Conservation (phyloP, 2,888 invertebrate species). For the Oegoconia quadripuncta region DNA sequence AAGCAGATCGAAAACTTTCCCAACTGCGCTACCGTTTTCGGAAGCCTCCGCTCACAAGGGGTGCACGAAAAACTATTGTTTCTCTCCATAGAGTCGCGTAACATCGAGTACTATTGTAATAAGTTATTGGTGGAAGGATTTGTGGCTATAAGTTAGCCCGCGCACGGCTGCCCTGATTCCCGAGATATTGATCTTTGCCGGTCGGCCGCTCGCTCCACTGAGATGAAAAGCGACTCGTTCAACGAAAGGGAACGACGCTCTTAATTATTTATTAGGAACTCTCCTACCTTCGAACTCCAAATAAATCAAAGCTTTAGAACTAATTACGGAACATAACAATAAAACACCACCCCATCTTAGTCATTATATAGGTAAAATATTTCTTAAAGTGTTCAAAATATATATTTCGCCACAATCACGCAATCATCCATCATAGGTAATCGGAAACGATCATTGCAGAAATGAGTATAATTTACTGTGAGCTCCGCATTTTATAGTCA, state of each 20-base stretch:
- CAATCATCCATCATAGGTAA: slow-evolving; percentile 63
- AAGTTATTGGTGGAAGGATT: slow-evolving; percentile 60
- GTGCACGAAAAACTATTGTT: slow-evolving; percentile 49
- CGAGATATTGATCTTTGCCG: slow-evolving; percentile 62
- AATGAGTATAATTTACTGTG: slow-evolving; percentile 68
- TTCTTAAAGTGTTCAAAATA: not conserved
- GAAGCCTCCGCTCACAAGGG: slow-evolving; percentile 21
- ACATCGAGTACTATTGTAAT: slow-evolving; percentile 51
- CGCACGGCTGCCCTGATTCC: slow-evolving; percentile 62
- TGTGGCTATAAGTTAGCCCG: slow-evolving; percentile 55
- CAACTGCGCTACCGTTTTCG: slow-evolving; percentile 34
- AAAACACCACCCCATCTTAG: not conserved
- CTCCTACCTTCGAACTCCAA: not conserved
- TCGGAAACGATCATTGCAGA: slow-evolving; percentile 72
- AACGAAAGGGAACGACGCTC: slow-evolving; percentile 33
- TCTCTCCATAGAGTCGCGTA: slow-evolving; percentile 42
- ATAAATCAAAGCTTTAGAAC: slow-evolving; percentile 2
- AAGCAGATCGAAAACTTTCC: slow-evolving; percentile 63
- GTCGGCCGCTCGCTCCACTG: slow-evolving; percentile 39
- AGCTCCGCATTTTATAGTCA: slow-evolving; percentile 60
- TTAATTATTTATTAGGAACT: slow-evolving; percentile 26
- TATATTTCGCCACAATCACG: slow-evolving; percentile 44
- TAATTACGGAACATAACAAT: not conserved
- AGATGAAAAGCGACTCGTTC: slow-evolving; percentile 48
- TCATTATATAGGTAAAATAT: not conserved